phyloP scores from a whole-genome alignment of 2,797 vertebrate genomes.

The Eleutherodactylus coqui region DNA sequence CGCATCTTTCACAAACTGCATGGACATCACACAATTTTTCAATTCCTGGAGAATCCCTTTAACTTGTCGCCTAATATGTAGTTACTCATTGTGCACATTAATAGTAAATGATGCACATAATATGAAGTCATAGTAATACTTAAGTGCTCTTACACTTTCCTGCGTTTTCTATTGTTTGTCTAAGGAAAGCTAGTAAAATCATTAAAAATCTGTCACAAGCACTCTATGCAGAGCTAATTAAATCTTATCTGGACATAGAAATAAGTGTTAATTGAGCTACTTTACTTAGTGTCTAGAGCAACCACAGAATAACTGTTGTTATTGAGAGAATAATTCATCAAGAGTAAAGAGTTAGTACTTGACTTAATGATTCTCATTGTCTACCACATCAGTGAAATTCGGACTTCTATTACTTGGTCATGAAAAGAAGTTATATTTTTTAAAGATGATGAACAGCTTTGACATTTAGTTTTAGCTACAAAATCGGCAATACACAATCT shows the following conservation, averaged over 20 bases:
- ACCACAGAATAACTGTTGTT: conserved; percentile 33
- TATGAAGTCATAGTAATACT: not conserved
- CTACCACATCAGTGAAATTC: conserved; percentile 30
- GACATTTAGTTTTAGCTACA: not conserved
- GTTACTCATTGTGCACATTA: not conserved
- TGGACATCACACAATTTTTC: too few relatives aligned
- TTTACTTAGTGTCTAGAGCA: conserved; percentile 39
- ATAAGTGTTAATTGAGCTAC: conserved; percentile 53
- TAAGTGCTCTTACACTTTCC: not conserved
- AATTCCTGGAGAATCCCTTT: too few relatives aligned
- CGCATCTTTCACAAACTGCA: too few relatives aligned
- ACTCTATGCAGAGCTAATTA: conserved; percentile 47
- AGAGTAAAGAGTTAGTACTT: conserved; percentile 5
- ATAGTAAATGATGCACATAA: not conserved
- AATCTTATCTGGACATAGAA: conserved; percentile 36
- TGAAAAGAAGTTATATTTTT: not conserved
- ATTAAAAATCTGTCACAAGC: conserved; percentile 37
- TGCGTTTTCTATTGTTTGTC: conserved; percentile 28
- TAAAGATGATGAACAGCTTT: not conserved
- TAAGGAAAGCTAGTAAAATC: conserved; percentile 42
- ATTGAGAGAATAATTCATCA: conserved; percentile 43
- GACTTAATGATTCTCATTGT: conserved; percentile 16
- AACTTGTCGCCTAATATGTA: too few relatives aligned
- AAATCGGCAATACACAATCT: not conserved
- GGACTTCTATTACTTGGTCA: not conserved